Conservation (phyloP, 2,113 vertebrate genomes). For the Lontra canadensis region DNA sequence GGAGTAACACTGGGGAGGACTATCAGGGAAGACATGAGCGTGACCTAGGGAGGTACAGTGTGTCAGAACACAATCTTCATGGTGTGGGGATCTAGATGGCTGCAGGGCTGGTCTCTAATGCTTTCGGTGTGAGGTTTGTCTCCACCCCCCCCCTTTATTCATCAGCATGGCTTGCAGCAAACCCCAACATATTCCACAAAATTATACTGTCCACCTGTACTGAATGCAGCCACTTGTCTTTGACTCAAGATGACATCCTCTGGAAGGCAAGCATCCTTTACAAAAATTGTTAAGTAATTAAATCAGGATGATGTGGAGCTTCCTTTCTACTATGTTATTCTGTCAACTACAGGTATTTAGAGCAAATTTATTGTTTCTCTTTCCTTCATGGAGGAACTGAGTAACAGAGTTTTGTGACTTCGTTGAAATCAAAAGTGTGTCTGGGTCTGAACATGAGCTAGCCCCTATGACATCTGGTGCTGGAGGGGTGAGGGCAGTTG, state of each 20-base stretch:
- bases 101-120: background rate
- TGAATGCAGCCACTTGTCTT: background rate
- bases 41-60: background rate
- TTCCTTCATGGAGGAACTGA: background rate
- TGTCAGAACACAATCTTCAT: rapidly evolving
- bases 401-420: background rate
- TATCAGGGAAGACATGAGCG: background rate
- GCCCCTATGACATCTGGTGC: too few relatives aligned
- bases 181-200: background rate
- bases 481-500: background rate
- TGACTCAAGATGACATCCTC: background rate
- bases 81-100: background rate
- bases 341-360: background rate
- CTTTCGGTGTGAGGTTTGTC: background rate
- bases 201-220: background rate
- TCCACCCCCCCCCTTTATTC: background rate
- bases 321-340: background rate
- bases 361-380: background rate
- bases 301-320: background rate
- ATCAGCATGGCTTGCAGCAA: background rate
- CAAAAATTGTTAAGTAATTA: background rate
- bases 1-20: rapidly evolving
- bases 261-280: background rate
- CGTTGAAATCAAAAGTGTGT: background rate
- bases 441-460: rapidly evolving